phyloP scores from a whole-genome alignment of 1,140 invertebrate species.

The Popillia japonica region DNA sequence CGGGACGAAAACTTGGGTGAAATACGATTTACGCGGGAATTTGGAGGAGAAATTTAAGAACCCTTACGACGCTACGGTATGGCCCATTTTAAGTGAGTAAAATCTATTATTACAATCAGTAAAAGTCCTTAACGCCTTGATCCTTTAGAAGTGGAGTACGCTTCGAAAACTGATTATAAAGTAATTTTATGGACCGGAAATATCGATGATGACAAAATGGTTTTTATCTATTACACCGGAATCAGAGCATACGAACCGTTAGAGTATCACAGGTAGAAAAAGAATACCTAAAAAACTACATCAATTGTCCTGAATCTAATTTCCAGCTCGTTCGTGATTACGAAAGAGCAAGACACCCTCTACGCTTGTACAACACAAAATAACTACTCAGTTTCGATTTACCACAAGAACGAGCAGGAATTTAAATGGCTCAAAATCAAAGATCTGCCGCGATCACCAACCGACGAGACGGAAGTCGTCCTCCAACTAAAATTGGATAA shows the following conservation, averaged over 20 bases:
- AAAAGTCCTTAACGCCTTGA: too few species aligned
- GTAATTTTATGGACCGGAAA: conserved; percentile 82
- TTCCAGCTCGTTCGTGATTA: conserved; percentile 65
- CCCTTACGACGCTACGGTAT: conserved; percentile 68
- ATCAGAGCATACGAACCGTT: conserved; percentile 70
- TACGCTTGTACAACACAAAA: conserved; percentile 69
- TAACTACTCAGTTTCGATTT: conserved; percentile 68
- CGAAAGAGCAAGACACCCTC: conserved; percentile 65
- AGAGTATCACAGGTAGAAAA: conserved; percentile 76
- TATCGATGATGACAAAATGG: conserved; percentile 76
- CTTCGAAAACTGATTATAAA: conserved; percentile 73
- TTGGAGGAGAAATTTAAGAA: conserved; percentile 67
- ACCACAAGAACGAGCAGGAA: conserved; percentile 63
- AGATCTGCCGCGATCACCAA: conserved; percentile 70
- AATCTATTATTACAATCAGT: not conserved
- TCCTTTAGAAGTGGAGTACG: conserved; percentile 74
- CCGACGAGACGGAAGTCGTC: conserved; percentile 76
- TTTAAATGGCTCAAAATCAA: conserved; percentile 69
- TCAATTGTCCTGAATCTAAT: not conserved
- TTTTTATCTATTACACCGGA: conserved; percentile 69
- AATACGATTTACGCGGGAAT: conserved; percentile 80
- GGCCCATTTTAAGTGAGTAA: conserved; percentile 75
- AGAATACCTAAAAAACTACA: not conserved
- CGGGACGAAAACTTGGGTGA: conserved; percentile 71
- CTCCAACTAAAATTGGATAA: conserved; percentile 84